Evolutionary conservation across 2,888 invertebrate genomes (phyloP), one percentile per base, ranked within the genome.

Genomic region (Dolichopus griseipennis): DNA sequence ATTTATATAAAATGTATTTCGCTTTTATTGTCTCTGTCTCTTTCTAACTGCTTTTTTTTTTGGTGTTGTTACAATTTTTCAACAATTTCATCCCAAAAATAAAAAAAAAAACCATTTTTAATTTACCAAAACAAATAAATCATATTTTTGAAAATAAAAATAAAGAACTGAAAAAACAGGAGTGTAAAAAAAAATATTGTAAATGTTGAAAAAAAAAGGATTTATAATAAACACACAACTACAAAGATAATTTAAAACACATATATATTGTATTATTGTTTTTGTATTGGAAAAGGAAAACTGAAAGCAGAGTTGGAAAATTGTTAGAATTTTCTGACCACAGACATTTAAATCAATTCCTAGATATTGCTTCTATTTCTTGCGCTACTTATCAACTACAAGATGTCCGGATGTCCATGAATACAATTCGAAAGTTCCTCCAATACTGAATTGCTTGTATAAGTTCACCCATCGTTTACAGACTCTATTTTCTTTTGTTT

Each of bases 41-140:
- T 52, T 52, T 52, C 52, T 52, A 4, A 52, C 15, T 18, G 2
- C 37, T 37, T 2, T 37, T 52, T 52, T 52, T 52, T 52, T 52
- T 52, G 9, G 9, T 52, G 9, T 52, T 52, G 52, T 6, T 18
- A 18, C 8, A 52, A 52, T 52, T 52, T 52, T 18, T 52, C 52
- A 52, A 18, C 52, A 9, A 52, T 52, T 52, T 52, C 15, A 52
- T 52, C 52, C 52, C 18, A 15, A 52, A 43, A 15, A 15, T 15
- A 43, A 43, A 43, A 43, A 43, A 52, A 12, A 12, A 52, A 15
- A 7, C 18, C 18, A 18, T 52, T 52, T 52, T 52, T 52, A 52
- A 52, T 52, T 15, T 52, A 52, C 52, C 52, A 52, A 52, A 52
- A 52, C 52, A 52, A 52, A 52, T 52, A 52, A 52, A 52, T 52